Evolutionary conservation across 2,113 vertebrate species (phyloP).

Genomic region (Cisticola juncidis): DNA sequence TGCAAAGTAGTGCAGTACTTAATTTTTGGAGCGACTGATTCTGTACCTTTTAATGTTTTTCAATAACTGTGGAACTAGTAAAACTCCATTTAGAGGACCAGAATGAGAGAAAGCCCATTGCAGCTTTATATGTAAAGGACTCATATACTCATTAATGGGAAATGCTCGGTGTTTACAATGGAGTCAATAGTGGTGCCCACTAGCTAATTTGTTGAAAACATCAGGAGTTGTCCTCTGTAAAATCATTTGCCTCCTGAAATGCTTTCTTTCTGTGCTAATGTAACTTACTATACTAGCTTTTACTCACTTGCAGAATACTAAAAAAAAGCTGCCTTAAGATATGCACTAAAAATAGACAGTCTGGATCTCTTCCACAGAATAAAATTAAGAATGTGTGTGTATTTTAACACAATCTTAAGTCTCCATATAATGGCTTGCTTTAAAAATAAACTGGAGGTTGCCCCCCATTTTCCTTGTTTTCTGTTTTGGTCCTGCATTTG

Average conservation of each 20-base stretch:
- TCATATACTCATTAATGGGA: neutral
- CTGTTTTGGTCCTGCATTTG: neutral
- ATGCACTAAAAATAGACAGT: neutral
- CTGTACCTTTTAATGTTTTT: neutral
- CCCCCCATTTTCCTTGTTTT: neutral
- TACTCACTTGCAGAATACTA: neutral
- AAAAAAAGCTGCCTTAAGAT: neutral
- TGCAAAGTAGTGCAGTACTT: rapidly evolving
- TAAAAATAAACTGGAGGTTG: neutral
- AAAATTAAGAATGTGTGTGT: neutral
- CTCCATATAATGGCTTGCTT: neutral
- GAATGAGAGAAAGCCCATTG: neutral
- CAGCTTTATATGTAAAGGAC: neutral
- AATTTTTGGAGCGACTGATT: rapidly evolving
- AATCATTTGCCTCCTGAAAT: neutral
- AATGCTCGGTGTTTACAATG: rapidly evolving
- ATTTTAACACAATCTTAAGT: neutral
- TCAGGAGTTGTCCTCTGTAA: neutral
- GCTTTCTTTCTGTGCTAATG: neutral
- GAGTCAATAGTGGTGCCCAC: neutral
- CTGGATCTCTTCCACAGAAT: rapidly evolving
- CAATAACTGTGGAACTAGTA: neutral
- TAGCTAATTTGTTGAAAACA: neutral
- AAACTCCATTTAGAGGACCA: rapidly evolving
- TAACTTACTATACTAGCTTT: neutral